Evolutionary conservation across 2,113 vertebrate genomes (phyloP).

Genomic region (Hyaena hyaena): DNA sequence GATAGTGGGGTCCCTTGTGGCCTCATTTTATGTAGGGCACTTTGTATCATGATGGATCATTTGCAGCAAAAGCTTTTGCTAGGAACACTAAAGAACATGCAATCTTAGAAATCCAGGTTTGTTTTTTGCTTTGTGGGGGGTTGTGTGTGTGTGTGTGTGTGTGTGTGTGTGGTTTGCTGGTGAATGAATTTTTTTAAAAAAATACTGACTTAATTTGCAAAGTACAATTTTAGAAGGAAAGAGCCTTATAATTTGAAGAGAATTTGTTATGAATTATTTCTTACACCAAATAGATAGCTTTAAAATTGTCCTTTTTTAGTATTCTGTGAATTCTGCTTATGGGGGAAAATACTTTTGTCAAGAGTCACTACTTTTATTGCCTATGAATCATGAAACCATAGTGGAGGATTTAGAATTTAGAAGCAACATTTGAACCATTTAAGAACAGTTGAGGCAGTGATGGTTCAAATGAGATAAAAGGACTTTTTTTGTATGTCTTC

Average conservation of each 20-base stretch:
- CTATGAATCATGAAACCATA: not conserved
- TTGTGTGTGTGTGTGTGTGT: slow-evolving; percentile 25
- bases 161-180: slow-evolving; percentile 43
- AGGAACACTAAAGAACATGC: slow-evolving; percentile 60
- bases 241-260: slow-evolving; percentile 15
- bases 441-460: not conserved
- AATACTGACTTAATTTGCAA: slow-evolving; percentile 69
- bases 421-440: not conserved
- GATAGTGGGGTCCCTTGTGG: slow-evolving; percentile 26
- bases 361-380: not conserved
- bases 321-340: not conserved
- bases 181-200: slow-evolving; percentile 62
- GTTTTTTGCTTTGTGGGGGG: not conserved
- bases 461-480: not conserved
- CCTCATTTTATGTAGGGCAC: slow-evolving; percentile 73
- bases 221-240: slow-evolving; percentile 60
- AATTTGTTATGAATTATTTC: slow-evolving; percentile 47
- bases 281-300: not conserved
- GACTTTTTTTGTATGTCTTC: not conserved
- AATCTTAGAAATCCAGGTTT: slow-evolving; percentile 57
- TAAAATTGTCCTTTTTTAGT: not conserved
- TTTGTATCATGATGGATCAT: slow-evolving; percentile 73
- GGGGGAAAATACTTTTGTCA: not conserved
- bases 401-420: slow-evolving; percentile 4
- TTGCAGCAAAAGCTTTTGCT: slow-evolving; percentile 64